Base-by-base conservation (phyloP, 1,140 invertebrate genomes). In the Gryllus bimaculatus region DNA sequence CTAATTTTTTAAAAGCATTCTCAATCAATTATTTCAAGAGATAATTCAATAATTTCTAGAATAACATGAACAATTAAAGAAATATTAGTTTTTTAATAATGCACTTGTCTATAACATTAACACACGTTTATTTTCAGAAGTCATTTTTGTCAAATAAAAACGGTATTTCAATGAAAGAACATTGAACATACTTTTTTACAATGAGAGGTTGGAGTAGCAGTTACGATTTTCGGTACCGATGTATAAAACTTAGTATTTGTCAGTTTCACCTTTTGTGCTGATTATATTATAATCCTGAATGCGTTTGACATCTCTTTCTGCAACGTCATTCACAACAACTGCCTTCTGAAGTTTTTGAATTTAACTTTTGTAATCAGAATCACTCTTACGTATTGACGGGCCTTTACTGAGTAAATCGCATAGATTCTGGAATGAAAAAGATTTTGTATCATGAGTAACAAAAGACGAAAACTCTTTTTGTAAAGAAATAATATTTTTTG, bases 311-410 rank as follows among this genome's bases (percentile, higher is more conserved):
- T 7, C 20, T 75, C 20, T 83, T 82, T 85, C 83, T 21, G 82
- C 84, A 21, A 77, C 78, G 79, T 85, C 83, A 81, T 85, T 85
- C 1, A 84, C 82, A 78, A 81, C 82, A 77, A 77, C 76, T 77
- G 7, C 8, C 76, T 77, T 77, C 47, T 77, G 5, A 77, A 77
- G 15, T 54, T 77, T 77, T 77, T 5, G 15, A 77, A 77, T 3
- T 77, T 8, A 15, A 8, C 76, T 2, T 77, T 77, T 77, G 1
- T 47, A 77, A 77, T 5, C 76, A 39, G 76, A 8, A 77, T 77
- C 76, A 75, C 8, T 8, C 20, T 66, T 7, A 1, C 54, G 7
- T 3, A 66, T 66, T 66, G 10, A 13, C 1, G 2, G 10, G 75
- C 7, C 7, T 13, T 75, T 75, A 47, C 10, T 2, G n/a, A 20